Evolutionary conservation across 2,797 vertebrate genomes (phyloP).

Genomic region (Setipinna tenuifilis): DNA sequence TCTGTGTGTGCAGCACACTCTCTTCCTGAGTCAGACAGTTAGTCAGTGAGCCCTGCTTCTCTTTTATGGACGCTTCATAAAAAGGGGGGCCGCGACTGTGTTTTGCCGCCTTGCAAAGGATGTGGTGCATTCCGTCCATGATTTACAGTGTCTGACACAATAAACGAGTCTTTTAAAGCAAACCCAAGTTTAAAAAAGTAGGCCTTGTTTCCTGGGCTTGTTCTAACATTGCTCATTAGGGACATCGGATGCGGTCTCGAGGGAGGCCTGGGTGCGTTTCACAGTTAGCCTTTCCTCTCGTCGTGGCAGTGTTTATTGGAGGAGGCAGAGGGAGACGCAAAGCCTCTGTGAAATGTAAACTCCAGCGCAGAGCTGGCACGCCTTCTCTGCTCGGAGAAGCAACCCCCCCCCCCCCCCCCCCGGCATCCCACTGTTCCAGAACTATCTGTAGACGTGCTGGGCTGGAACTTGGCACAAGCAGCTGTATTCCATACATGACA

Average conservation of each 20-base stretch:
- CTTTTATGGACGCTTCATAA: slow-evolving; percentile 15
- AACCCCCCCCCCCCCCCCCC: not conserved
- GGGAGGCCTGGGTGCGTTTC: slow-evolving; percentile 48
- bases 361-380: not conserved
- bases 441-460: not conserved
- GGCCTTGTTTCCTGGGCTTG: not conserved
- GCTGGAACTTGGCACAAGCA: not conserved
- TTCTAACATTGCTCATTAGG: not conserved
- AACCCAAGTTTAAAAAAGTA: not conserved
- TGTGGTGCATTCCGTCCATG: not conserved
- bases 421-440: not conserved
- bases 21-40: not conserved
- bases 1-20: not conserved
- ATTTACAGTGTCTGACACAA: slow-evolving; percentile 1
- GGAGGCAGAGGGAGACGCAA: slow-evolving; percentile 36
- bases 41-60: not conserved
- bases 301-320: slow-evolving; percentile 64
- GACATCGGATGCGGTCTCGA: not conserved
- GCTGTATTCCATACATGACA: not conserved
- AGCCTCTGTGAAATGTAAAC: slow-evolving; percentile 71
- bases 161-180: not conserved
- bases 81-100: not conserved
- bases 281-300: slow-evolving; percentile 58
- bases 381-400: not conserved
- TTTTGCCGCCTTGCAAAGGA: not conserved